Percentiles rank a stretch among this genome's conserved stretches.
These are phyloP conservation scores for Seriola aureovittata DNA, from an alignment of 2,113 vertebrate species.

Conservation along the genomic window DNA sequence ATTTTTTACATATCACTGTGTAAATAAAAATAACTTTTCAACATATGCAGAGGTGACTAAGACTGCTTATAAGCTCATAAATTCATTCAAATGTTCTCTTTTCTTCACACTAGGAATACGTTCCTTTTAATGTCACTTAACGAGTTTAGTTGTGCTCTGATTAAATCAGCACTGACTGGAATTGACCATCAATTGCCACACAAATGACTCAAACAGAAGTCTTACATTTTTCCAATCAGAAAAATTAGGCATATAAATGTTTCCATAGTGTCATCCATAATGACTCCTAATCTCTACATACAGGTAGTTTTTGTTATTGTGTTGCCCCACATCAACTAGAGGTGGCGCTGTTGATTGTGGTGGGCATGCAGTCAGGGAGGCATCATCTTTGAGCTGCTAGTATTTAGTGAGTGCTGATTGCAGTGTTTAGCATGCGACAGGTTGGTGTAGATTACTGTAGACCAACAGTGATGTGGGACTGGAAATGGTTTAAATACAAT, in stretches of 20 bases:
- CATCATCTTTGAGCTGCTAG: background rate
- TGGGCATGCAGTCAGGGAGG: background rate
- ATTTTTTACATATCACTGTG: background rate
- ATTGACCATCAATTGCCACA: background rate
- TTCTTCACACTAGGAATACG: background rate
- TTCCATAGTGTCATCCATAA: background rate
- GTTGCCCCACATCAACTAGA: background rate
- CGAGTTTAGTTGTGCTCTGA: background rate
- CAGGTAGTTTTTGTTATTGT: slow-evolving; percentile 15
- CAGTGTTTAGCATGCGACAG: background rate
- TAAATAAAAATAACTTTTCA: background rate
- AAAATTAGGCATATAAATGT: background rate
- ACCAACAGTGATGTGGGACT: background rate
- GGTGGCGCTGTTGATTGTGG: slow-evolving; percentile 29
- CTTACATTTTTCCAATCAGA: background rate
- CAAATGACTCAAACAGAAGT: background rate
- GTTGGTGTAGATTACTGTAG: background rate
- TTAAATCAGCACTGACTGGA: background rate
- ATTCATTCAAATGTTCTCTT: background rate
- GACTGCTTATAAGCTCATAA: background rate
- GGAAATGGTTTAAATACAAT: background rate
- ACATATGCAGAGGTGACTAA: no score
- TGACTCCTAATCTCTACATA: background rate
- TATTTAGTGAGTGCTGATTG: background rate
- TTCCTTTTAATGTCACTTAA: background rate